phyloP scores from a whole-genome alignment of 2,113 vertebrate species.

The Scartelaos histophorus region DNA sequence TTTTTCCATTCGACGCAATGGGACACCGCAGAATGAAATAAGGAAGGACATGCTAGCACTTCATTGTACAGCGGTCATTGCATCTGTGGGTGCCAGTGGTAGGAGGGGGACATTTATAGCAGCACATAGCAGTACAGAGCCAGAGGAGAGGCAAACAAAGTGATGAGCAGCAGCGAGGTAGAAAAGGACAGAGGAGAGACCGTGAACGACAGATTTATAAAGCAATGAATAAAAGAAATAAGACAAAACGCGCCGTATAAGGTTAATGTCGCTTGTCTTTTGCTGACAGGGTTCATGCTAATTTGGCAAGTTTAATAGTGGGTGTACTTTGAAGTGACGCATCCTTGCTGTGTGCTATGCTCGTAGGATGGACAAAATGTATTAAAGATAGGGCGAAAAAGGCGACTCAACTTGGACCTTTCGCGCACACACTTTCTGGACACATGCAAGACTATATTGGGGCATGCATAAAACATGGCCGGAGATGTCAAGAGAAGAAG shows the following conservation, averaged over 20 bases:
- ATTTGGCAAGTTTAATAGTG: slow-evolving; percentile 52
- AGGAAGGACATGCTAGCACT: neutral
- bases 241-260: slow-evolving; percentile 39
- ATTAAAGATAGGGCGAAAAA: slow-evolving; percentile 55
- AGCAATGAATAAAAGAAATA: slow-evolving; percentile 31
- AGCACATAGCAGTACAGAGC: slow-evolving; percentile 21
- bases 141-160: slow-evolving; percentile 38
- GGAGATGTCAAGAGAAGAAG: slow-evolving; percentile 53
- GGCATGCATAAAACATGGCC: slow-evolving; percentile 64
- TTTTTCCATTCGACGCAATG: neutral
- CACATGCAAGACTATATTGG: slow-evolving; percentile 40
- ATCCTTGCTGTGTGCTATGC: slow-evolving; percentile 11
- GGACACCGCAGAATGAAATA: neutral
- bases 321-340: slow-evolving; percentile 9
- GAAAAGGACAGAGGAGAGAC: slow-evolving; percentile 17
- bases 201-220: slow-evolving; percentile 48
- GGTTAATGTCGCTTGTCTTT: slow-evolving; percentile 53
- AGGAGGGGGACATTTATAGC: slow-evolving; percentile 28
- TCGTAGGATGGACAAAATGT: slow-evolving; percentile 40
- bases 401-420: slow-evolving; percentile 49
- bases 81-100: slow-evolving; percentile 17
- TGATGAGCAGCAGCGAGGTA: slow-evolving; percentile 32
- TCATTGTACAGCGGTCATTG: slow-evolving; percentile 27
- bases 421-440: slow-evolving; percentile 31
- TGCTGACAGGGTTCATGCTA: slow-evolving; percentile 47